These are phyloP conservation scores for Xenopus petersii DNA, from an alignment of 2,797 vertebrate species.

Conservation along the genomic window DNA sequence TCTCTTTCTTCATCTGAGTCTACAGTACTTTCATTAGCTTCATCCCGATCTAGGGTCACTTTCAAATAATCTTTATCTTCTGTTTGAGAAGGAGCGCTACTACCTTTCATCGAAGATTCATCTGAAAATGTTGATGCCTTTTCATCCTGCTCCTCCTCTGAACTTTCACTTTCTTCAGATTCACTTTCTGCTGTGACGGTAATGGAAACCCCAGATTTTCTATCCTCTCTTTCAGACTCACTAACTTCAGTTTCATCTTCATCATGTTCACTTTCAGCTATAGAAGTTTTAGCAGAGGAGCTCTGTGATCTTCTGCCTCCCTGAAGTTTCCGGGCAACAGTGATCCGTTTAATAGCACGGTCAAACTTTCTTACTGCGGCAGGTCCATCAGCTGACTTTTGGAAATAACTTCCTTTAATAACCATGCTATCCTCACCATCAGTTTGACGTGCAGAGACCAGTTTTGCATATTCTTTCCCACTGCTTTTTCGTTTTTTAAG, in stretches of 20 bases:
- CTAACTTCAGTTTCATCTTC: constrained; percentile 62
- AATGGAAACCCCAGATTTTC: constrained; percentile 81
- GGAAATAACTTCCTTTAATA: constrained; percentile 67
- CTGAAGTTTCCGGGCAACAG: constrained; percentile 67
- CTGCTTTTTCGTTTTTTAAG: constrained; percentile 78
- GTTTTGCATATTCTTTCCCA: constrained; percentile 80
- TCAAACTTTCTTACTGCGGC: constrained; percentile 68
- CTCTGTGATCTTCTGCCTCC: constrained; percentile 65
- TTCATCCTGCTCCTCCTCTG: constrained; percentile 61
- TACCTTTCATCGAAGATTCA: constrained; percentile 69
- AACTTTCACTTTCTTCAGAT: constrained; percentile 66
- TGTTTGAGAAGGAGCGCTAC: constrained; percentile 61
- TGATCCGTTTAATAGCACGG: constrained; percentile 75
- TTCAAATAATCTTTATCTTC: constrained; percentile 88
- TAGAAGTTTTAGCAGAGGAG: constrained; percentile 61
- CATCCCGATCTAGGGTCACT: constrained; percentile 87
- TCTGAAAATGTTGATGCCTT: constrained; percentile 43
- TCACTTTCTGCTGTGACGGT: constrained; percentile 80
- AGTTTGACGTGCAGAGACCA: constrained; percentile 74
- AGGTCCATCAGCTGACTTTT: constrained; percentile 67
- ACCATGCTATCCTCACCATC: constrained; percentile 75
- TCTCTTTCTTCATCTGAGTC: constrained; percentile 80
- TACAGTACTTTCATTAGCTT: constrained; percentile 91
- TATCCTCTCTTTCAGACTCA: constrained; percentile 66
- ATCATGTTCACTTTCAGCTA: constrained; percentile 58